These are phyloP conservation scores for Melopsittacus undulatus DNA, from an alignment of 2,797 vertebrate species.

Conservation along the genomic window DNA sequence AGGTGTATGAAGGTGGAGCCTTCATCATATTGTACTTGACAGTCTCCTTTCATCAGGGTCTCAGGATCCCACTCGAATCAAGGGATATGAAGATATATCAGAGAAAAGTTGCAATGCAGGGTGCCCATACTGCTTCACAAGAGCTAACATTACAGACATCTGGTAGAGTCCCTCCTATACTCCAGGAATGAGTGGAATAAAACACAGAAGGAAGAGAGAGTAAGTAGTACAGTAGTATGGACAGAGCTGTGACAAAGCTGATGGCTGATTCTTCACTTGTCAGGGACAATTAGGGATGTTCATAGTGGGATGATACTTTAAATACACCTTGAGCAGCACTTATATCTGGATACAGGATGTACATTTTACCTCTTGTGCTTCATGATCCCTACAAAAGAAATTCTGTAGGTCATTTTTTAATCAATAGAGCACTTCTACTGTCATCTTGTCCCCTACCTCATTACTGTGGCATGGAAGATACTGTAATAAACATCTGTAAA, in stretches of 20 bases:
- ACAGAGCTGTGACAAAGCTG: neutral
- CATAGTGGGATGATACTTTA: neutral
- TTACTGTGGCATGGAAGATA: neutral
- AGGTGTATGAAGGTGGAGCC: neutral
- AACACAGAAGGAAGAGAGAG: neutral
- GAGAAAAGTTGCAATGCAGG: neutral
- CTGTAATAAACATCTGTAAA: neutral
- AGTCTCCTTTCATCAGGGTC: neutral
- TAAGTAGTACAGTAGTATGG: neutral
- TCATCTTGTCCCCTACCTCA: accelerated
- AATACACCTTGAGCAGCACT: neutral
- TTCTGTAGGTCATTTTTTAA: neutral
- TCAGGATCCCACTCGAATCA: neutral
- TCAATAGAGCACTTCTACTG: neutral
- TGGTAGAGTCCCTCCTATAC: accelerated
- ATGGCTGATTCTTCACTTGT: neutral
- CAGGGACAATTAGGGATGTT: neutral
- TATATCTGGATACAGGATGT: accelerated
- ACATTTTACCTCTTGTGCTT: neutral
- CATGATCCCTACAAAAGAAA: neutral
- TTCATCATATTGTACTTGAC: neutral
- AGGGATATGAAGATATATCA: neutral
- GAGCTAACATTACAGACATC: neutral
- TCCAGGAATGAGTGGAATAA: neutral
- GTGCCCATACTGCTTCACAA: neutral